Percentiles rank a stretch among this genome's conserved stretches.
These are phyloP conservation scores for Bungarus multicinctus DNA, from an alignment of 2,113 vertebrate species.

Conservation along the genomic window DNA sequence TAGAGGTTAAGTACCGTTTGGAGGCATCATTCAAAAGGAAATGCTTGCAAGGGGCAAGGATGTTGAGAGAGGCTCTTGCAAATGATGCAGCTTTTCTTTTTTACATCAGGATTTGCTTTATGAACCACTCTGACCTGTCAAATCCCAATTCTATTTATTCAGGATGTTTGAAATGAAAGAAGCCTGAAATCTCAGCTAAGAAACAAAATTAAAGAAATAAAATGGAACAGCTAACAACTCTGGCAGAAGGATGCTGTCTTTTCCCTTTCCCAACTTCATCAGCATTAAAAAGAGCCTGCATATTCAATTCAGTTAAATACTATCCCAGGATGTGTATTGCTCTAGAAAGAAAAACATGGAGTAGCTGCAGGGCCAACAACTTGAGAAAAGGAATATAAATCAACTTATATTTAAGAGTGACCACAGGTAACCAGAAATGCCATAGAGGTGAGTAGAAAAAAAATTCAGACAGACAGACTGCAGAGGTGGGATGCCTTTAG, in stretches of 20 bases:
- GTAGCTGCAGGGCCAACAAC: neutral
- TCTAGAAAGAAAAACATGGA: neutral
- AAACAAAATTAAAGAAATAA: neutral
- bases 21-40: conserved; percentile 2
- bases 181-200: neutral
- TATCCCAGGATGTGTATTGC: neutral
- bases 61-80: neutral
- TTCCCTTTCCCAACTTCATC: neutral
- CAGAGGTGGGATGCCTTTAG: neutral
- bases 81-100: conserved; percentile 30
- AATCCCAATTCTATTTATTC: accelerated
- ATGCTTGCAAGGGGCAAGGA: conserved; percentile 28
- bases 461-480: neutral
- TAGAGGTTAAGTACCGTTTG: conserved; percentile 26
- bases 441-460: neutral
- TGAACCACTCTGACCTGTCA: conserved; percentile 7
- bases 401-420: neutral
- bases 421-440: neutral
- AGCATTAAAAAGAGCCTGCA: neutral
- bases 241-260: neutral
- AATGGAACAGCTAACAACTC: neutral
- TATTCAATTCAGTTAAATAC: neutral
- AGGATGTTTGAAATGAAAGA: neutral
- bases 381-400: neutral
- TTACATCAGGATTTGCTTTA: conserved; percentile 24